Conservation (phyloP, 2,113 vertebrate genomes). For the Colius striatus region DNA sequence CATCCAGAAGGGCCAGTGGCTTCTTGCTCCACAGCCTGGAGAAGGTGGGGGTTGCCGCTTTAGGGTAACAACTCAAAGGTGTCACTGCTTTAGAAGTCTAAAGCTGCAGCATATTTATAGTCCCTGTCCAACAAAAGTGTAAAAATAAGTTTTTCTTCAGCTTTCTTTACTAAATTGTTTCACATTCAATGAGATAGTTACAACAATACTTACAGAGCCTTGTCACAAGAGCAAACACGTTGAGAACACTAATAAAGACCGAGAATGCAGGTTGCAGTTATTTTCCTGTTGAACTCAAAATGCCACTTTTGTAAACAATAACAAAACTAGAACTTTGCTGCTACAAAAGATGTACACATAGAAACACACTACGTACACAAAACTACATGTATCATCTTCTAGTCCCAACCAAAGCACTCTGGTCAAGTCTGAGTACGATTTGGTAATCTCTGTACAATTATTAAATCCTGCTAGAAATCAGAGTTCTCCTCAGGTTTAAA, state of each 20-base stretch:
- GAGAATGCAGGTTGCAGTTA: not conserved
- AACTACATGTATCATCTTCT: not conserved
- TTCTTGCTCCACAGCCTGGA: too few species aligned
- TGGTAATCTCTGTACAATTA: not conserved
- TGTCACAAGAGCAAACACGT: slow-evolving; percentile 37
- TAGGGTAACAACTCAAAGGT: fast-evolving
- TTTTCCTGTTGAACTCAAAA: slow-evolving; percentile 27
- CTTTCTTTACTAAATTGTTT: slow-evolving; percentile 74
- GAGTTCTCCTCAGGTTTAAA: slow-evolving; percentile 58
- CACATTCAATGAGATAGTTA: slow-evolving; percentile 59
- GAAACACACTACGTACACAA: not conserved
- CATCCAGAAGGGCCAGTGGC: too few species aligned
- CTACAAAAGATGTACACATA: slow-evolving; percentile 28
- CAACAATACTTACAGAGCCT: slow-evolving; percentile 50
- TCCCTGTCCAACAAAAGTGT: not conserved
- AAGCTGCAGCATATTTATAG: not conserved
- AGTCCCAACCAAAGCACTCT: slow-evolving; percentile 29
- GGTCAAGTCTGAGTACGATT: not conserved
- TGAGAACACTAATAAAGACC: not conserved
- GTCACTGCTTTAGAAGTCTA: fast-evolving
- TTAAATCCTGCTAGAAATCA: slow-evolving; percentile 62
- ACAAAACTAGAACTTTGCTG: slow-evolving; percentile 35
- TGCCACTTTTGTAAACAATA: slow-evolving; percentile 59
- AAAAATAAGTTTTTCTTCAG: not conserved
- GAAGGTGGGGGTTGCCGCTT: fast-evolving